Conservation (phyloP, 2,888 invertebrate species). For the Hydraecia micacea region DNA sequence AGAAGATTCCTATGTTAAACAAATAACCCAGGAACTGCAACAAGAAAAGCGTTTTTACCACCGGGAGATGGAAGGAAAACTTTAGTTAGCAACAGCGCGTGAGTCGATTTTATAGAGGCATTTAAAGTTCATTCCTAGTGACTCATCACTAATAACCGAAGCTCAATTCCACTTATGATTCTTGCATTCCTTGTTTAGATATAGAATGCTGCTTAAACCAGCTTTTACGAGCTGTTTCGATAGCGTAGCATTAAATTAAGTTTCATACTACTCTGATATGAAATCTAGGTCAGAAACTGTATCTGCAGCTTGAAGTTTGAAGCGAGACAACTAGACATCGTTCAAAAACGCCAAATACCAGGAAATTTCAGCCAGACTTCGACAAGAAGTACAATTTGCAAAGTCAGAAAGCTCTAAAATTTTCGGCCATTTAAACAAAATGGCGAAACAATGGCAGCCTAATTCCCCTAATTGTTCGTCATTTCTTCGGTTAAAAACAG, state of each 20-base stretch:
- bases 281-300: constrained; percentile 55
- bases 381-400: constrained; percentile 4
- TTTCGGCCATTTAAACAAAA: constrained; percentile 24
- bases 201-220: constrained; percentile 32
- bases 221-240: constrained; percentile 29
- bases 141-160: constrained; percentile 45
- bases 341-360: constrained; percentile 19
- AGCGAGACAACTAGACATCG: constrained; percentile 9
- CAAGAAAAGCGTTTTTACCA: constrained; percentile 8
- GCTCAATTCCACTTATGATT: constrained; percentile 37
- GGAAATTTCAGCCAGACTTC: constrained; percentile 10
- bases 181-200: constrained; percentile 29
- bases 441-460: constrained; percentile 32
- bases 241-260: constrained; percentile 33
- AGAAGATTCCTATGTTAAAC: neutral
- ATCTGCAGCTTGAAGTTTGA: constrained; percentile 38
- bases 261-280: constrained; percentile 25
- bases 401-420: constrained; percentile 9
- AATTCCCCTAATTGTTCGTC: constrained; percentile 54
- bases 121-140: constrained; percentile 31
- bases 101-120: constrained; percentile 39
- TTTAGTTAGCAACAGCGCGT: constrained; percentile 36
- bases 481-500: constrained; percentile 51
- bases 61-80: constrained; percentile 18
- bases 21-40: constrained; percentile 1